Conservation (phyloP, 1,140 invertebrate species). For the Lutraria rhynchaena region DNA sequence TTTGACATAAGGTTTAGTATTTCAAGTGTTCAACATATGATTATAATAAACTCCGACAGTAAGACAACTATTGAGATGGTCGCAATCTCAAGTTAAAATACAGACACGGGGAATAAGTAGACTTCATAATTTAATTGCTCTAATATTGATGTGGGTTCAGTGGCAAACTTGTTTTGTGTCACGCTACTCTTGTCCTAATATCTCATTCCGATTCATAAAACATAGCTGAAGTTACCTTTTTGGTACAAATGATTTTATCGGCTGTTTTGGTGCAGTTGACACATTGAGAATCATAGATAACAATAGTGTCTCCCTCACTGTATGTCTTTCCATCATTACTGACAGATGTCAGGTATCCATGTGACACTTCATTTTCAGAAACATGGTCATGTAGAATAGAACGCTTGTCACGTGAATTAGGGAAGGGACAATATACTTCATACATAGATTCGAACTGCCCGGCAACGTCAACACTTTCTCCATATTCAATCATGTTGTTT, state of each 20-base stretch:
- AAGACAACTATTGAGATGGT: too few species aligned
- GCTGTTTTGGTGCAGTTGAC: conserved; percentile 15
- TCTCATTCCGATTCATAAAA: too few species aligned
- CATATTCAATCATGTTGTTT: not conserved
- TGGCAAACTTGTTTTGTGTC: not conserved
- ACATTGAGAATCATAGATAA: conserved; percentile 35
- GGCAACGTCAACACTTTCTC: not conserved
- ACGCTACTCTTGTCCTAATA: too few species aligned
- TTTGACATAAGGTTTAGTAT: too few species aligned
- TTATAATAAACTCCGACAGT: too few species aligned
- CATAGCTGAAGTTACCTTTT: not conserved
- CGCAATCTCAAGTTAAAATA: too few species aligned
- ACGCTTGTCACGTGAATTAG: not conserved
- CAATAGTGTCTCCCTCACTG: conserved; percentile 23
- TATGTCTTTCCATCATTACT: conserved; percentile 28
- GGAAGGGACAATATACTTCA: conserved; percentile 23
- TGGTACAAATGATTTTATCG: not conserved
- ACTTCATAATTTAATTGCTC: not conserved
- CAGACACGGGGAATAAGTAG: too few species aligned
- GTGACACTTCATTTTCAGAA: not conserved
- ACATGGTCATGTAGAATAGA: not conserved
- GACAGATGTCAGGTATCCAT: conserved; percentile 11
- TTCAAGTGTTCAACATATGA: too few species aligned
- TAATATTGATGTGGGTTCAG: not conserved
- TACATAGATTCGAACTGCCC: not conserved